Conservation (phyloP, 2,888 invertebrate species). For the Melieria picta region DNA sequence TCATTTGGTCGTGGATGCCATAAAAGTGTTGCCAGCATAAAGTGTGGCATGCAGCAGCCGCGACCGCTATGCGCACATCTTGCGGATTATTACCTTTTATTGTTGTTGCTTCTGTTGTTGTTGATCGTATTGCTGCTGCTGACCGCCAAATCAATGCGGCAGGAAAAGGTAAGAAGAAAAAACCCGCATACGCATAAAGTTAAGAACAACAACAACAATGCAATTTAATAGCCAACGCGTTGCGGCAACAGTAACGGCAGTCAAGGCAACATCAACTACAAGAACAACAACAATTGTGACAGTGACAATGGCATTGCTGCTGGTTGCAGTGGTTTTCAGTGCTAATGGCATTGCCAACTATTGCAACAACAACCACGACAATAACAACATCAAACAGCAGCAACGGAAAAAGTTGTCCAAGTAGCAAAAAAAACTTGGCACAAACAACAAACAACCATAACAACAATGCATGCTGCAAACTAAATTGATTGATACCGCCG, state of each 20-base stretch:
- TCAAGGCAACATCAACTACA: neutral
- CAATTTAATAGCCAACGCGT: neutral
- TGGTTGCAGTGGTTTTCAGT: neutral
- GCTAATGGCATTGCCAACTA: neutral
- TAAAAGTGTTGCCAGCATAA: constrained; percentile 11
- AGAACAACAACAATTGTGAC: neutral
- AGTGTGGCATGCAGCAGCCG: neutral
- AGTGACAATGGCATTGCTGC: neutral
- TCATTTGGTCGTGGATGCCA: constrained; percentile 12
- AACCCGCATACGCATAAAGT: constrained; percentile 3
- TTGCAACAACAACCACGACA: neutral
- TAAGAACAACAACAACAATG: neutral
- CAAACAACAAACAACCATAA: no score
- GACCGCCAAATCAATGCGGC: constrained; percentile 18
- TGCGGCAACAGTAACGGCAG: neutral
- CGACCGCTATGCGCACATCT: constrained; percentile 4
- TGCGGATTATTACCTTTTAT: neutral
- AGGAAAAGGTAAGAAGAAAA: neutral
- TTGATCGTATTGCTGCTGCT: neutral
- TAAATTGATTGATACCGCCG: no score
- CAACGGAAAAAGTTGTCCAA: no score
- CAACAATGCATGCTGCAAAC: no score
- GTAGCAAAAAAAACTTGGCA: no score
- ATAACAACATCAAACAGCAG: neutral
- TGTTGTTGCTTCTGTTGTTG: neutral